Percentiles rank a stretch among this genome's conserved stretches.
phyloP scores from a whole-genome alignment of 2,113 vertebrate genomes.

The Oncorhynchus mykiss region DNA sequence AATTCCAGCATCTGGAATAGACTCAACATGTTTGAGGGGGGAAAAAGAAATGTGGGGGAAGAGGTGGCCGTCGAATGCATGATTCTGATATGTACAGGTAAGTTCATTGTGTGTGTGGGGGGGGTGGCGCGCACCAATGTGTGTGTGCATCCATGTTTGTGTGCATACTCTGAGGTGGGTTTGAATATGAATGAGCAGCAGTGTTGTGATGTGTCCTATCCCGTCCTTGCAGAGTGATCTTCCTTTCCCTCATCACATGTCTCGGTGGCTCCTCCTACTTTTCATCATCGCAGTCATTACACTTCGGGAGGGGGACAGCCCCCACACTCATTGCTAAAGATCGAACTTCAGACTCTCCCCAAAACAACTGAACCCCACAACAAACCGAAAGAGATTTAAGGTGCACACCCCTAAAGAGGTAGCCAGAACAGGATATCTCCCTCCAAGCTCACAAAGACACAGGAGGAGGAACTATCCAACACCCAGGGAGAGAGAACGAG shows the following conservation, averaged over 20 bases:
- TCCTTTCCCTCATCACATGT: conserved; percentile 19
- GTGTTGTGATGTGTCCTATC: conserved; percentile 1
- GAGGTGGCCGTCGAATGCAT: conserved; percentile 69
- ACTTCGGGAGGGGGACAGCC: no score
- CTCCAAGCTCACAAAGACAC: no score
- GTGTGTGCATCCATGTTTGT: background rate
- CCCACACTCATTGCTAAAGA: no score
- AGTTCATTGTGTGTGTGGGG: background rate
- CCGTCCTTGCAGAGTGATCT: conserved; percentile 61
- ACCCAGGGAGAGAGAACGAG: no score
- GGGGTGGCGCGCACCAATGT: background rate
- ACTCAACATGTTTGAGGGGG: conserved; percentile 88
- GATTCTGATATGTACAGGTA: conserved; percentile 75
- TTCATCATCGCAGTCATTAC: no score
- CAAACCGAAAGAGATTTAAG: no score
- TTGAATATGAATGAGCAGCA: background rate
- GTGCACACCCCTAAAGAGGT: no score
- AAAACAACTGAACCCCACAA: no score
- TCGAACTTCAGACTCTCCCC: no score
- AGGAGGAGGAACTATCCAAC: no score
- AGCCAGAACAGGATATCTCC: no score
- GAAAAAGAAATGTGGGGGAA: conserved; percentile 71
- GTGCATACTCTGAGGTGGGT: background rate
- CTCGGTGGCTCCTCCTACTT: no score
- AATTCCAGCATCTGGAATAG: conserved; percentile 87